Conservation (phyloP, 1,140 invertebrate species). For the Euwallacea fornicatus region DNA sequence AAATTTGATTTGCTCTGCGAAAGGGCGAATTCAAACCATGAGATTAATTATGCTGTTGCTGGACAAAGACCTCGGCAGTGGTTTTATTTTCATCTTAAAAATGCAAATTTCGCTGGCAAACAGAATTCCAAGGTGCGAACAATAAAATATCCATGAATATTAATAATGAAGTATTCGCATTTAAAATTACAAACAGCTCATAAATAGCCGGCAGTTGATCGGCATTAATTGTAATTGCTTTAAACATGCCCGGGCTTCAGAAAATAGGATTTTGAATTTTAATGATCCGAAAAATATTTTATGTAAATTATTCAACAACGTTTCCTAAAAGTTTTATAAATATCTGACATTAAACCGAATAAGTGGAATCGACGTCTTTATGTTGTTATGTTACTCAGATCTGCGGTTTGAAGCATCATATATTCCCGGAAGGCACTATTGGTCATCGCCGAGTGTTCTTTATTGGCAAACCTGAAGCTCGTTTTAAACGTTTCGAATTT, state of each 20-base stretch:
- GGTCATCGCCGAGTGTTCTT: no score
- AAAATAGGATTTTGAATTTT: slow-evolving; percentile 1
- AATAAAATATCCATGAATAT: slow-evolving; percentile 12
- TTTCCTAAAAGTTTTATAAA: not conserved
- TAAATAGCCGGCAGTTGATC: not conserved
- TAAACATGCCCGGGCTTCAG: not conserved
- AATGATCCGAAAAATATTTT: not conserved
- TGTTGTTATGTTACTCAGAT: no score
- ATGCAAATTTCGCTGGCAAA: not conserved
- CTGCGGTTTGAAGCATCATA: no score
- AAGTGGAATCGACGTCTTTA: not conserved
- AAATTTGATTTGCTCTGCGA: not conserved
- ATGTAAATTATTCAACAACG: not conserved
- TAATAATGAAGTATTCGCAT: not conserved
- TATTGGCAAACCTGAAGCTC: no score
- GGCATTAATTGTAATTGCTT: not conserved
- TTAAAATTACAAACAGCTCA: slow-evolving; percentile 12
- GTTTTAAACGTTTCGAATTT: no score
- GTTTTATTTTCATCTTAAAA: not conserved
- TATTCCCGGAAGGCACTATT: no score
- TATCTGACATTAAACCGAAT: not conserved
- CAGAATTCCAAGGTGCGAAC: slow-evolving; percentile 3
- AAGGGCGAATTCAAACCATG: slow-evolving; percentile 2
- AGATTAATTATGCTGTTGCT: not conserved
- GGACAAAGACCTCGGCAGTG: not conserved